Evolutionary conservation across 2,888 invertebrate genomes (phyloP).

Genomic region (Agapetus fuscipes): DNA sequence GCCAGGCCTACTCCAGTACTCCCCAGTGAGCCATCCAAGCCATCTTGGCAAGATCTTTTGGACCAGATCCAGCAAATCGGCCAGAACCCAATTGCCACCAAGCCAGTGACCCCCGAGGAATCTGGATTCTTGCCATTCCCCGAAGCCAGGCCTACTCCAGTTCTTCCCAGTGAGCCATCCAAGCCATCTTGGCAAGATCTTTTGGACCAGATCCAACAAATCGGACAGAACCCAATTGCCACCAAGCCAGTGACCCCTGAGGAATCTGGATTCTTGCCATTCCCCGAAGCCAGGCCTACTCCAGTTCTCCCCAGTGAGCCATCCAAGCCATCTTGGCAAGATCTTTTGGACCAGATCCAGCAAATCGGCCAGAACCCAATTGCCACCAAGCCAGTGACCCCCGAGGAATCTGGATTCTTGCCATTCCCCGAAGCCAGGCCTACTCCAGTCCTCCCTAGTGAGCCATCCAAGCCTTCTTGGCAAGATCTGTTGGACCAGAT

Average conservation of each 20-base stretch:
- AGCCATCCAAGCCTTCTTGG: not conserved
- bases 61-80: not conserved
- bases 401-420: not conserved
- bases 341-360: not conserved
- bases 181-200: no score
- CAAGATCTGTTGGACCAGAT: not conserved
- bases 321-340: no score
- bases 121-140: not conserved
- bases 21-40: not conserved
- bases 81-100: not conserved
- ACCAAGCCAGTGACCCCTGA: not conserved
- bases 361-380: not conserved
- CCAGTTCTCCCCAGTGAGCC: not conserved
- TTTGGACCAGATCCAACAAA: not conserved
- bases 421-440: not conserved
- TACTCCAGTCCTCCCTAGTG: not conserved
- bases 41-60: no score
- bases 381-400: not conserved
- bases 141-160: not conserved
- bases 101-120: not conserved
- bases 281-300: not conserved
- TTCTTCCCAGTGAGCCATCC: not conserved
- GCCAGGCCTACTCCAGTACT: not conserved
- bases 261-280: not conserved
- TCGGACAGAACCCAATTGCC: not conserved